Base-by-base conservation (phyloP, 2,113 vertebrate species). In the Ochotona curzoniae region DNA sequence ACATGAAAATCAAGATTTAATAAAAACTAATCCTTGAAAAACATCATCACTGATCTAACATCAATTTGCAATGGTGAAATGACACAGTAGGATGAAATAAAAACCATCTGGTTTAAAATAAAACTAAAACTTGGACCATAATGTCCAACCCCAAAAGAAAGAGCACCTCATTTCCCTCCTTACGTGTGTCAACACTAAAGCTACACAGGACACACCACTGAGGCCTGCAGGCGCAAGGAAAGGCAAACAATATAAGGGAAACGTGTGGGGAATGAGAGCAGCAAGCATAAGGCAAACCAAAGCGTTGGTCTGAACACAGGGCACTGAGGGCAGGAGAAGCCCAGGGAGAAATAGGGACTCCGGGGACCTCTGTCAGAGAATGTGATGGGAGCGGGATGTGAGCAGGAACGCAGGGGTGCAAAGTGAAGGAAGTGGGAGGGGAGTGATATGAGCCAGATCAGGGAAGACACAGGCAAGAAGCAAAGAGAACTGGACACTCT, bases 1-100 rank as follows among this genome's bases (percentile, higher is more conserved):
- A 93, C 69, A 32, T 63, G 44, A 84, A 92, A 94, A 96, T 71
- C 63, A 85, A 83, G 66, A 90, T 73, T 92, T 86, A 67, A 90
- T 89, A 91, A 91, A 87, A 84, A 90, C 54, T 91, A 89, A 93
- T 67, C 78, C 66, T 71, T 74, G 20, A 83, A 96, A 89, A 96
- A 87, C 76, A 95, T n/a, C 64, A 87, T 26, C 35, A 67, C 60
- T 67, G 73, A 95, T 70, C 44, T 87, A 82, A 82, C 25, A 63
- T 83, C 71, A 81, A 75, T 75, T 84, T 87, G 63, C 71, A 94
- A 67, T 2, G 80, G 61, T 64, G 89, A 93, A 87, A 83, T 76
- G 70, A 44, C 74, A 89, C 28, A 79, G 87, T n/a, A 71, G 76
- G 28, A 73, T 81, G 90, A 92, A 91, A 82, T 57, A 57, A 87